A percentile compares a stretch with the other conserved stretches of the same genome.
Conservation (phyloP, 2,113 vertebrate genomes). For the Entosphenus tridentatus region DNA sequence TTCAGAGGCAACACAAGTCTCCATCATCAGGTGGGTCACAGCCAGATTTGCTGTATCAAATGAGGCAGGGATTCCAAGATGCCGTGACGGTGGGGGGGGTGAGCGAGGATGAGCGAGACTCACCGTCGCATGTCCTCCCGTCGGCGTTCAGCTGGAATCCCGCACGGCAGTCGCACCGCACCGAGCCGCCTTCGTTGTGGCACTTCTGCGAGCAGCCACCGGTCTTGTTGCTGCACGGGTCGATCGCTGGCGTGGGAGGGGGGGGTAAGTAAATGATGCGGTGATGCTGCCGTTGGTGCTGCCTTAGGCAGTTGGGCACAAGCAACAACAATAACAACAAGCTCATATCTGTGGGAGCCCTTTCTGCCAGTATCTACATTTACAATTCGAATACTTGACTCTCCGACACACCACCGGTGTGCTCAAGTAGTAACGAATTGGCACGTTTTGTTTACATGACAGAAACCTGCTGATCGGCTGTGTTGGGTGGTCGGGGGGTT, state of each 20-base stretch:
- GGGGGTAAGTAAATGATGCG: neutral
- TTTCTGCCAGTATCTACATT: neutral
- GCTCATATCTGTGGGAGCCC: neutral
- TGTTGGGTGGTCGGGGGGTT: too few relatives aligned
- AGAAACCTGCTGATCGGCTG: too few relatives aligned
- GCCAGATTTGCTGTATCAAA: too few relatives aligned
- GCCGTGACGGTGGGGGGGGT: neutral
- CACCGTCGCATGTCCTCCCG: conserved; percentile 44
- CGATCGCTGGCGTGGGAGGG: conserved; percentile 23
- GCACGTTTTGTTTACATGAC: too few relatives aligned
- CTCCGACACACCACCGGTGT: too few relatives aligned
- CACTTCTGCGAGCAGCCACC: conserved; percentile 63
- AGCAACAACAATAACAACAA: too few relatives aligned
- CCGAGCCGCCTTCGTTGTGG: conserved; percentile 21
- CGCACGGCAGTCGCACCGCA: conserved; percentile 34
- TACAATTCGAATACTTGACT: neutral
- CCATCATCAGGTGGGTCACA: too few relatives aligned
- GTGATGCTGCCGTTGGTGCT: neutral
- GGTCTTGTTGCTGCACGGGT: conserved; percentile 36
- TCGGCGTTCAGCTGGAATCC: conserved; percentile 43
- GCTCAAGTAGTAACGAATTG: too few relatives aligned
- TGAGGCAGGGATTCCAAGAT: neutral
- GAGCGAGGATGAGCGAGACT: neutral
- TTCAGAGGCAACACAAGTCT: too few relatives aligned
- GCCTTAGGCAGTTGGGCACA: too few relatives aligned